Conservation (phyloP, 2,113 vertebrate genomes). For the Suricata suricatta region DNA sequence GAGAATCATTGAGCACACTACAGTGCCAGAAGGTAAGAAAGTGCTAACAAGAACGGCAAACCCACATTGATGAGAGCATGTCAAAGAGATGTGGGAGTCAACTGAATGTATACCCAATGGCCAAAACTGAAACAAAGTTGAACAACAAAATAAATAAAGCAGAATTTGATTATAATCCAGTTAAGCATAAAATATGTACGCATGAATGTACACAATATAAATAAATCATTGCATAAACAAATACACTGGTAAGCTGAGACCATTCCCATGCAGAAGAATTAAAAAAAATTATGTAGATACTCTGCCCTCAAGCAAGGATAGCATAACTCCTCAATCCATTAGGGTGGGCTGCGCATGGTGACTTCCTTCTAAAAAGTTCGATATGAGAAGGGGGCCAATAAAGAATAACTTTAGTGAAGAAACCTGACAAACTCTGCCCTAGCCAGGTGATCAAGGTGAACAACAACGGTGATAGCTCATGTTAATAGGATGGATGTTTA, state of each 20-base stretch:
- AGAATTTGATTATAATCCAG: background rate
- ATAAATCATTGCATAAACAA: background rate
- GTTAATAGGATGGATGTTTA: background rate
- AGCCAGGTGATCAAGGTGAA: background rate
- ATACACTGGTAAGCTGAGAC: background rate
- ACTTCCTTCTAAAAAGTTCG: background rate
- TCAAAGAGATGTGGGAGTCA: background rate
- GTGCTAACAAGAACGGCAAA: background rate
- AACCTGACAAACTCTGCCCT: background rate
- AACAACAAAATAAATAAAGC: background rate
- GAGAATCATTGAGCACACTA: background rate
- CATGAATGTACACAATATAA: background rate
- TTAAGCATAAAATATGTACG: background rate
- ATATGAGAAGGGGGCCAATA: too few relatives aligned
- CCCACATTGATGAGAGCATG: background rate
- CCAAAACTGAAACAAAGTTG: background rate
- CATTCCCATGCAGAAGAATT: background rate
- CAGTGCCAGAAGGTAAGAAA: background rate
- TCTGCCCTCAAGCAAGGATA: background rate
- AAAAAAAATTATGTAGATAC: background rate
- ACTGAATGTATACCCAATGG: background rate
- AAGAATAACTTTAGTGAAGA: background rate
- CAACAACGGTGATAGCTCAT: background rate
- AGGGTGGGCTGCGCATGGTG: background rate
- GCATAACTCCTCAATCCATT: too few relatives aligned